Base-by-base conservation (phyloP, 2,797 vertebrate genomes). In the Trematomus bernacchii region DNA sequence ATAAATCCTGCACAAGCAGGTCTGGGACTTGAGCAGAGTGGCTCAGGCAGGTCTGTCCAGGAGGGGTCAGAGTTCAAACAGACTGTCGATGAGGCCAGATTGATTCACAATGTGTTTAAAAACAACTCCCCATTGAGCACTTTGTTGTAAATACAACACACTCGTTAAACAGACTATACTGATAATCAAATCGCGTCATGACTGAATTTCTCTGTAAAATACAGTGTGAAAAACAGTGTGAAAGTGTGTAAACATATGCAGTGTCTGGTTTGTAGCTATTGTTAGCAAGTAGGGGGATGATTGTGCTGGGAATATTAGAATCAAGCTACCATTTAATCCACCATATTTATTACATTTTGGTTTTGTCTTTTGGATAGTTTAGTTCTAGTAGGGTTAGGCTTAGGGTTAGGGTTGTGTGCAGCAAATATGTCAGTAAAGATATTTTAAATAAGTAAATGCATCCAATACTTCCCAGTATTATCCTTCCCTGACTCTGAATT, bases 141-240 rank as follows among this genome's bases (percentile, higher is more conserved):
- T 70, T 61, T 51, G 21, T 19, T 48, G 16, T 43, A 53, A 53
- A 51, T 48, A 58, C 60, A 62, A 40, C 52, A 66, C 54, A 13
- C 71, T 46, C 27, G 60, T 40, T 62, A 19, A 77, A 53, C 6
- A 30, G 43, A 71, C 66, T 14, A 46, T 53, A 62, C 2, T 44
- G 12, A 48, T 64, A 47, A 46, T n/a, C 3, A 48, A 37, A 64
- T 18, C 47, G 46, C 30, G 8, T 65, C 21, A 19, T 0, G 43
- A 46, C 8, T 16, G 60, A 76, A 18, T 67, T 74, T 70, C 48
- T 73, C 50, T 69, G 71, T 80, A 78, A 58, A 85, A 48, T 52
- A 85, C 2, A 42, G 69, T 65, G 81, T 83, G 80, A 83, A 73
- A 80, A 62, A 61, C 42, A 8, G 76, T 74, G 61, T 65, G 65